These are phyloP conservation scores for Pelochelys cantorii DNA, from an alignment of 2,797 vertebrate species.

Conservation along the genomic window DNA sequence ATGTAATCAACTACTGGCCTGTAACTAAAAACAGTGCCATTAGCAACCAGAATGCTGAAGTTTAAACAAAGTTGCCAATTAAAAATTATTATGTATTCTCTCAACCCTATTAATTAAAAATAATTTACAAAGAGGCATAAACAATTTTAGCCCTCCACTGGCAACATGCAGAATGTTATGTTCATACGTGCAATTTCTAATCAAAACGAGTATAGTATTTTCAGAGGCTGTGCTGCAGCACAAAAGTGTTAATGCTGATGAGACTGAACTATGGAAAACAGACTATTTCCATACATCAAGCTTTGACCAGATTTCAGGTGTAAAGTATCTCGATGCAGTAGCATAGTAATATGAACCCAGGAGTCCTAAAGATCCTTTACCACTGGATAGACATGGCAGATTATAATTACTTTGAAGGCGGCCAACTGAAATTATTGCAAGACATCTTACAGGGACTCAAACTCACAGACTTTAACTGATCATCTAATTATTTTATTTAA, in stretches of 20 bases:
- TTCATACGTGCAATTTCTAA: not conserved
- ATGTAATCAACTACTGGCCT: constrained; percentile 99
- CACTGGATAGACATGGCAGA: not conserved
- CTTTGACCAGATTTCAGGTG: not conserved
- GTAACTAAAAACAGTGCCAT: constrained; percentile 89
- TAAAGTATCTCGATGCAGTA: constrained; percentile 16
- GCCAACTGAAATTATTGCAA: not conserved
- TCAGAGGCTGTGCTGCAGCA: not conserved
- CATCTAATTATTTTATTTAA: no score
- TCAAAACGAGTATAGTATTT: not conserved
- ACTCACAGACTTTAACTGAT: no score
- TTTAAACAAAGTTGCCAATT: not conserved
- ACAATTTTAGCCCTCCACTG: not conserved
- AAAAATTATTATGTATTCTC: not conserved
- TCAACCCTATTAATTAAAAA: not conserved
- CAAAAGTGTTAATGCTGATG: not conserved
- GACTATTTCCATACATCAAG: not conserved
- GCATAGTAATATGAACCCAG: not conserved
- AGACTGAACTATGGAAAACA: accelerated
- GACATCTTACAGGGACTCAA: not conserved
- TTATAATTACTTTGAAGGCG: not conserved
- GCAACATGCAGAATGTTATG: not conserved
- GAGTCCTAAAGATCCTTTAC: constrained; percentile 27
- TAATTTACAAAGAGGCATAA: accelerated
- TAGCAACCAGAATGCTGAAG: constrained; percentile 69